Evolutionary conservation across 2,113 vertebrate species (phyloP).

Genomic region (Hydrochoerus hydrochaeris): DNA sequence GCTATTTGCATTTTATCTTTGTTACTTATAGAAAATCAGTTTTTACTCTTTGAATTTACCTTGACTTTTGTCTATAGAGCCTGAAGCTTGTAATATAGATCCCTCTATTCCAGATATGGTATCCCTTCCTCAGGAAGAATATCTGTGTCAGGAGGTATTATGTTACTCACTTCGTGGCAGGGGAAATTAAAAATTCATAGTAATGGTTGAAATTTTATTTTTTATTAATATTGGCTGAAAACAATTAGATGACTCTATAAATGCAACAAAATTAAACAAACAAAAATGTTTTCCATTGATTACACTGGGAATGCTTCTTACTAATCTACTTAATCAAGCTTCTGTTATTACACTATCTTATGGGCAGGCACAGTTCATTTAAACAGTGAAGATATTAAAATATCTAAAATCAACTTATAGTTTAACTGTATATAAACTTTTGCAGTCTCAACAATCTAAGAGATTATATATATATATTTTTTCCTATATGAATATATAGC

Average conservation of each 20-base stretch:
- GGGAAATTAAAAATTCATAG: background rate
- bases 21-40: background rate
- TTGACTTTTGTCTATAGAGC: background rate
- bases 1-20: background rate
- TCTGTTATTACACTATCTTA: background rate
- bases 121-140: background rate
- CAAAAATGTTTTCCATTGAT: background rate
- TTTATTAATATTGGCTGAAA: background rate
- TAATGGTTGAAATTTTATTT: background rate
- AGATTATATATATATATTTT: background rate
- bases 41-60: background rate
- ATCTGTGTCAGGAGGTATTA: background rate
- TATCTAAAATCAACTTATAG: background rate
- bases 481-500: background rate
- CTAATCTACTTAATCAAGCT: background rate
- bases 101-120: background rate
- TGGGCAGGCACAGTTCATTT: background rate
- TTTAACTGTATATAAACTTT: background rate
- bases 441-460: background rate
- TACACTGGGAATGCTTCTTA: background rate
- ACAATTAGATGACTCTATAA: background rate
- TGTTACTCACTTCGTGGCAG: too few species aligned
- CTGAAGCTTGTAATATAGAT: background rate
- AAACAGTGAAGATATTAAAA: background rate
- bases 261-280: background rate